Conservation (phyloP, 2,113 vertebrate genomes). For the Eubucco bourcierii region DNA sequence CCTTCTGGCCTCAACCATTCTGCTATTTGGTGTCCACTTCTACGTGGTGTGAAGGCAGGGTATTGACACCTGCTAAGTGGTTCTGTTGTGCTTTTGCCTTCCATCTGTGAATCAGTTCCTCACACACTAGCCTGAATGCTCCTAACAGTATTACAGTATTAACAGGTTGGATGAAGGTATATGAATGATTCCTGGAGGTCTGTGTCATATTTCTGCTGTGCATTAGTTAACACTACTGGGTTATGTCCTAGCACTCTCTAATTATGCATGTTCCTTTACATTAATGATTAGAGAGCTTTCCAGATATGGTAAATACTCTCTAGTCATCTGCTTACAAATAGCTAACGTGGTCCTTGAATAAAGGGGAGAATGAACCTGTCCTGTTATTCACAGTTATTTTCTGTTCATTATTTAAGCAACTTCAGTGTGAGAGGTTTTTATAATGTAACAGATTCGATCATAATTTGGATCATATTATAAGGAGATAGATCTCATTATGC, state of each 20-base stretch:
- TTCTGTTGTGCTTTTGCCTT: background rate
- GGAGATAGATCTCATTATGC: background rate
- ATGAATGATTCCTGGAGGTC: background rate
- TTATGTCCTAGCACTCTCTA: background rate
- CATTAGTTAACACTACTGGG: background rate
- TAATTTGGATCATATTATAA: background rate
- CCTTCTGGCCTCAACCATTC: background rate
- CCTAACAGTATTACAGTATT: background rate
- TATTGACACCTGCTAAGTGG: background rate
- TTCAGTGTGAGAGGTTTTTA: background rate
- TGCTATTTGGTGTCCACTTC: background rate
- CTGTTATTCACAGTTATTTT: background rate
- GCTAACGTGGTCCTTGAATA: background rate
- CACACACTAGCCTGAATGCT: background rate
- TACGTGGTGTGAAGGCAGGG: rapidly evolving
- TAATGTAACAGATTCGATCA: background rate
- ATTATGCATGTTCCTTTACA: background rate
- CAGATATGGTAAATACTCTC: background rate
- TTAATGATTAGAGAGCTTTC: background rate
- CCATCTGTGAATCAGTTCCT: background rate
- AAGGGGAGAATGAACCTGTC: background rate
- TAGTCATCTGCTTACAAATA: background rate
- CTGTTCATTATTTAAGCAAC: background rate
- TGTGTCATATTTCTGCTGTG: background rate
- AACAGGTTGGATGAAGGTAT: background rate